Evolutionary conservation across 30 jellyfish, hydroid and myxozoan species (phyloP).

Genomic region (Catostylus mosaicus): DNA sequence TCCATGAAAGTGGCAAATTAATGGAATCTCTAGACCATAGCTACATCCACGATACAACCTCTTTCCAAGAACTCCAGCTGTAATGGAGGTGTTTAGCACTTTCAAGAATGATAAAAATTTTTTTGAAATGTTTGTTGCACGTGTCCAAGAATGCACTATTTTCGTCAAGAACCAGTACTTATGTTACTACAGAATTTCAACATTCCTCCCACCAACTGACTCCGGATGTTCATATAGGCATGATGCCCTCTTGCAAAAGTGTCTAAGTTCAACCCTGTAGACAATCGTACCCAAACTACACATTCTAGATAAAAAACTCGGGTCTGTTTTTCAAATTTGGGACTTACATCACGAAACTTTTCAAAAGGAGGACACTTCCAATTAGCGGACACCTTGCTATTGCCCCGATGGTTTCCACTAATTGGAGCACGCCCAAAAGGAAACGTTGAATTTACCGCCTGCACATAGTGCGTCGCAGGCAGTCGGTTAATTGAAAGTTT

Average conservation of each 20-base stretch:
- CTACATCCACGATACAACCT: constrained; percentile 11
- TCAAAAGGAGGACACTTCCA: constrained; percentile 36
- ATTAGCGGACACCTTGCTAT: constrained; percentile 38
- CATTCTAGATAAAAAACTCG: background rate
- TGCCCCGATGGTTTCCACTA: constrained; percentile 31
- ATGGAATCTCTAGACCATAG: constrained; percentile 36
- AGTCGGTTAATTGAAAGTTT: no score
- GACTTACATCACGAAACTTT: constrained; percentile 14
- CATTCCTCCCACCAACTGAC: no score
- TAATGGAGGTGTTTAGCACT: constrained; percentile 38
- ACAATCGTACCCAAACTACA: background rate
- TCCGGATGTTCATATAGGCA: constrained; percentile 3
- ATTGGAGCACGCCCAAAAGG: no score
- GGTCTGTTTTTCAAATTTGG: background rate
- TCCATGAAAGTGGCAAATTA: constrained; percentile 25
- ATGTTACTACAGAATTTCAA: no score
- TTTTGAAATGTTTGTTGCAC: constrained; percentile 31
- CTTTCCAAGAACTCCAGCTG: constrained; percentile 40
- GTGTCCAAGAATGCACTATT: constrained; percentile 43
- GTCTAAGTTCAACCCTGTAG: constrained; percentile 7
- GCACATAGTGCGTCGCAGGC: no score
- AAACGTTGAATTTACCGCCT: no score
- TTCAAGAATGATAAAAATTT: constrained; percentile 19
- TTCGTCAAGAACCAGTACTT: constrained; percentile 29
- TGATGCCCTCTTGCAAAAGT: background rate